Conservation (phyloP, 92 coral and sea anemone species). For the Plumapathes pennacea region DNA sequence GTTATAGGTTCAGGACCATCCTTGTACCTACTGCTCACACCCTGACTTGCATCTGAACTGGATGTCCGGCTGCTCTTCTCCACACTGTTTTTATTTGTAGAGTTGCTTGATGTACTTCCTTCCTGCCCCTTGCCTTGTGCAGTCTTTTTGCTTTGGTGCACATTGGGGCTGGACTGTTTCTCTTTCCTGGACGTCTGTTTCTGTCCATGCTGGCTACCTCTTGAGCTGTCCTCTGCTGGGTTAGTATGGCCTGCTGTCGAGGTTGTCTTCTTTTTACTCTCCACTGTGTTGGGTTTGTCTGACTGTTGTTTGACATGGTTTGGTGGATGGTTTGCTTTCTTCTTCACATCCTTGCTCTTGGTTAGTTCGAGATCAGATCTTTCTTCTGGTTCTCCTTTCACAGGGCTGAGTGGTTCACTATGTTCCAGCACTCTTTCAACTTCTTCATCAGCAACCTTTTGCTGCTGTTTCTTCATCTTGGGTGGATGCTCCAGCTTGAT, state of each 20-base stretch:
- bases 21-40: slow-evolving; percentile 23
- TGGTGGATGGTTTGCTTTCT: too few relatives aligned
- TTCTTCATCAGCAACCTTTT: not conserved
- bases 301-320: too few relatives aligned
- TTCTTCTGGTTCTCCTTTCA: not conserved
- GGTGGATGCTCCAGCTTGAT: not conserved
- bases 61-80: too few relatives aligned
- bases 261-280: not conserved
- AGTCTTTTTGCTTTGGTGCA: too few relatives aligned
- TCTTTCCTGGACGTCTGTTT: slow-evolving; percentile 27
- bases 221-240: slow-evolving; percentile 13
- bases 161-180: slow-evolving; percentile 5
- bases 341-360: too few relatives aligned
- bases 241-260: too few relatives aligned
- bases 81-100: too few relatives aligned
- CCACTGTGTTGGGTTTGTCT: not conserved
- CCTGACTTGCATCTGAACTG: slow-evolving; percentile 1
- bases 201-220: too few relatives aligned
- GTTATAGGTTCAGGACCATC: slow-evolving; percentile 11
- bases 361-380: too few relatives aligned
- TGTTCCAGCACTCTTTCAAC: not conserved
- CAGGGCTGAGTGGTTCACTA: not conserved
- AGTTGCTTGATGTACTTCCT: too few relatives aligned
- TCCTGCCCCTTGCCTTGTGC: too few relatives aligned
- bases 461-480: not conserved